Evolutionary conservation across 2,888 invertebrate species (phyloP).

Genomic region (Anthophora plumipes): DNA sequence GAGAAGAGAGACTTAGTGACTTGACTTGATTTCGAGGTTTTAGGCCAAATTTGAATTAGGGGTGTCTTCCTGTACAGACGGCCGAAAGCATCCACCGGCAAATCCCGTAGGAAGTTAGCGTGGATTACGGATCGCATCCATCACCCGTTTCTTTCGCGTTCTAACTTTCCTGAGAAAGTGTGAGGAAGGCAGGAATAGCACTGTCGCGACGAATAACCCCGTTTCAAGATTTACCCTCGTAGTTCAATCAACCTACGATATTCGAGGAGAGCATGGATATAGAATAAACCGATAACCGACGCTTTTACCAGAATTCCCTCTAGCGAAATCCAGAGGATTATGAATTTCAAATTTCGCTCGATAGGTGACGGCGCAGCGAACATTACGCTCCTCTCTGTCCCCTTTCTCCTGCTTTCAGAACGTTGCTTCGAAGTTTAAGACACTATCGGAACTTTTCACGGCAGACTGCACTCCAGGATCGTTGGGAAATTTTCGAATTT

Average conservation of each 20-base stretch:
- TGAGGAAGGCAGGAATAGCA: constrained; percentile 33
- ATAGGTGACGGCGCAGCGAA: constrained; percentile 11
- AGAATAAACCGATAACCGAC: constrained; percentile 15
- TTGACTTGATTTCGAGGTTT: constrained; percentile 84
- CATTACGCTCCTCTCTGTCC: not conserved
- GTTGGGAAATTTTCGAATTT: constrained; percentile 59
- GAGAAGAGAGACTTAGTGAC: constrained; percentile 80
- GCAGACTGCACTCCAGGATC: constrained; percentile 50
- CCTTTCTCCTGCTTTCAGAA: not conserved
- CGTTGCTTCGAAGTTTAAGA: constrained; percentile 47
- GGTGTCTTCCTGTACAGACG: constrained; percentile 71
- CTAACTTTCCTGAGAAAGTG: not conserved
- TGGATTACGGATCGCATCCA: constrained; percentile 84
- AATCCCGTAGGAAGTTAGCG: constrained; percentile 84
- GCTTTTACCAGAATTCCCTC: not conserved
- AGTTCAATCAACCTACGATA: not conserved
- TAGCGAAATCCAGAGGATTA: not conserved
- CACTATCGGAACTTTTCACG: constrained; percentile 59
- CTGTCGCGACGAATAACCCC: constrained; percentile 18
- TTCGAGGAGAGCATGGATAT: not conserved
- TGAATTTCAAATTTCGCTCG: constrained; percentile 21
- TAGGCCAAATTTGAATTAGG: constrained; percentile 77
- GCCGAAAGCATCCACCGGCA: constrained; percentile 72
- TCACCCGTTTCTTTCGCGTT: constrained; percentile 81
- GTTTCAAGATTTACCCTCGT: not conserved